Evolutionary conservation across 2,797 vertebrate genomes (phyloP).

Genomic region (Spinus pinus): DNA sequence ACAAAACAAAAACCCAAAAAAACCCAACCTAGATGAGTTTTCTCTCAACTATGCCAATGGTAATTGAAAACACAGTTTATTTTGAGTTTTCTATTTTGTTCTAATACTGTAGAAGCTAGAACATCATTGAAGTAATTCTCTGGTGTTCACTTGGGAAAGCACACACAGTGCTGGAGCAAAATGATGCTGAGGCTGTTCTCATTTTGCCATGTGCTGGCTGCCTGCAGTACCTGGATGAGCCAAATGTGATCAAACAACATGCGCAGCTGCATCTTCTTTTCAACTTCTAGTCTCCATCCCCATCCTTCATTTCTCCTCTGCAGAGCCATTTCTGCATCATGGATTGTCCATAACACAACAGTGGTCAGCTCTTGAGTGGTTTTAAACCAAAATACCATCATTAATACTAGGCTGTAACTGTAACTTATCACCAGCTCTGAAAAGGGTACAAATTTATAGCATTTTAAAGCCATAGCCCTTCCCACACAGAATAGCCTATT

Average conservation of each 20-base stretch:
- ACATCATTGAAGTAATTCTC: not conserved
- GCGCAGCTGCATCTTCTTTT: not conserved
- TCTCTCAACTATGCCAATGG: not conserved
- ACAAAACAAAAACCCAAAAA: accelerated
- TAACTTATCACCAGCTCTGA: not conserved
- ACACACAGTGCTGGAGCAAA: not conserved
- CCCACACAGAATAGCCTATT: not conserved
- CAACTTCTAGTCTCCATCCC: not conserved
- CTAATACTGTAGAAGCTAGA: not conserved
- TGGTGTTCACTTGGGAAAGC: not conserved
- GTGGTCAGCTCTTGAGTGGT: not conserved
- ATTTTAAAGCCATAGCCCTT: not conserved
- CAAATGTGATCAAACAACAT: not conserved
- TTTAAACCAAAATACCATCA: not conserved
- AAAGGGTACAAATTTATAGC: not conserved
- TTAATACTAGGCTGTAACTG: not conserved
- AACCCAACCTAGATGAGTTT: not conserved
- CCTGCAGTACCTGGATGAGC: not conserved
- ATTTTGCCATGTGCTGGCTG: not conserved
- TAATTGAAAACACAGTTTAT: not conserved
- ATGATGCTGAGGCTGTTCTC: not conserved
- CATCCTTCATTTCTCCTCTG: not conserved
- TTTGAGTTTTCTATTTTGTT: not conserved
- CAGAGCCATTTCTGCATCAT: not conserved
- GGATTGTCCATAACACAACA: not conserved